Evolutionary conservation across 2,113 vertebrate species (phyloP).

Genomic region (Toxotes chatareus): DNA sequence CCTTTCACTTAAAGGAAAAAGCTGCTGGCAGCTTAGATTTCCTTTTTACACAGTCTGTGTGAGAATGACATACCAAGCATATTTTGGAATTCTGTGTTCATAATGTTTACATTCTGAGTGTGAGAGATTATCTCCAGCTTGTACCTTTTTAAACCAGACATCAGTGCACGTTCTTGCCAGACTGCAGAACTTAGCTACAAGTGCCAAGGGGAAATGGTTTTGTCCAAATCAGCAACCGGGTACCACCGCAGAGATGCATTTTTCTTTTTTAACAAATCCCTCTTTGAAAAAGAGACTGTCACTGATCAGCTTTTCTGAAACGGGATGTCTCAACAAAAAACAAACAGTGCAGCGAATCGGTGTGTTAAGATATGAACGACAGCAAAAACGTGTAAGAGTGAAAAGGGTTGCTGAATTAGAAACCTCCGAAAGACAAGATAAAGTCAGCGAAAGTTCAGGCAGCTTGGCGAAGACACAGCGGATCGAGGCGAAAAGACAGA

Average conservation of each 20-base stretch:
- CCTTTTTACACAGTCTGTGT: background rate
- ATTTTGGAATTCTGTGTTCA: conserved; percentile 22
- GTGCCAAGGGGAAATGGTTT: conserved; percentile 7
- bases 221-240: conserved; percentile 3
- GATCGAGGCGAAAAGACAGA: conserved; percentile 17
- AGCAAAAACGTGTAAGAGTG: background rate
- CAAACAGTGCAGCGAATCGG: background rate
- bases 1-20: background rate
- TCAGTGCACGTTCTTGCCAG: background rate
- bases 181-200: conserved; percentile 12
- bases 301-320: conserved; percentile 1
- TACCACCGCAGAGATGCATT: background rate
- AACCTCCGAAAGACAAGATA: conserved; percentile 4
- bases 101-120: conserved; percentile 44
- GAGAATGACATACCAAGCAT: conserved; percentile 25
- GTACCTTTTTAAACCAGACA: conserved; percentile 28
- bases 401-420: conserved; percentile 15
- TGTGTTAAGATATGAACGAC: conserved; percentile 6
- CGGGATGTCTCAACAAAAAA: background rate
- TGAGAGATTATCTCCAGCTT: conserved; percentile 35
- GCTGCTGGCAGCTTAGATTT: background rate
- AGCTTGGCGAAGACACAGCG: conserved; percentile 19
- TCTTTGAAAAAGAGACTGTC: background rate
- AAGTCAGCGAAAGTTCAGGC: conserved; percentile 66
- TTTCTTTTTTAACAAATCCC: conserved; percentile 8